Evolutionary conservation across 2,797 vertebrate genomes (phyloP), one percentile per base, ranked within the genome.

Genomic region (Eremophila alpestris): DNA sequence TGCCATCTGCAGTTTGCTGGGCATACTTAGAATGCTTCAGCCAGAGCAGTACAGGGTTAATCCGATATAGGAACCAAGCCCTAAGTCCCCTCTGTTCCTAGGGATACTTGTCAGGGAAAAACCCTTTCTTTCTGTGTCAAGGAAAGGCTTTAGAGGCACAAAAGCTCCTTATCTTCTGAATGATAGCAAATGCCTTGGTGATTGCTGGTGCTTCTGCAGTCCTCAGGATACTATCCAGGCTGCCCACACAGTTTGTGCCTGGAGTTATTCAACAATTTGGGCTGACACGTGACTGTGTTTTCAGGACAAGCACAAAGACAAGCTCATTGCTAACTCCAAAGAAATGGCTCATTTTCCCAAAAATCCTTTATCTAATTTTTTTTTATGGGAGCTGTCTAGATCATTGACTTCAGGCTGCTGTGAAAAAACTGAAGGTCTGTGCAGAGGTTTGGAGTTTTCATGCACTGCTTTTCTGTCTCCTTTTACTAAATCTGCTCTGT

Each of bases 131-230:
- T 55, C 54, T 43, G 10, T 63, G 34, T 77, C 71, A 64, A 27
- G 65, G 75, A 68, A 90, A 43, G n/a, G 63, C 83, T 95, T 83
- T 74, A 90, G 86, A 74, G 45, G n/a, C 83, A n/a, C 56, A 60
- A 67, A 92, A 77, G 89, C 86, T 89, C 16, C 64, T 95, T 92
- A 76, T 84, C 88, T 74, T 84, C 75, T 2, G 17, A 67, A 41
- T 78, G 80, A 82, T 23, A 90, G 67, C 75, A 84, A 73, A 56
- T 82, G 77, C 77, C 67, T 83, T 52, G 52, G 48, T 51, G 62
- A 56, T 36, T 18, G 51, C 74, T 93, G 69, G 10, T 86, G 83
- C 29, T 64, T 5, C n/a, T 69, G 83, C 64, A 77, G 81, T 71
- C 83, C 43, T 26, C 26, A 23, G 55, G 67, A 20, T 51, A 1